Conservation (phyloP, 2,797 vertebrate species). For the Cuculus canorus region DNA sequence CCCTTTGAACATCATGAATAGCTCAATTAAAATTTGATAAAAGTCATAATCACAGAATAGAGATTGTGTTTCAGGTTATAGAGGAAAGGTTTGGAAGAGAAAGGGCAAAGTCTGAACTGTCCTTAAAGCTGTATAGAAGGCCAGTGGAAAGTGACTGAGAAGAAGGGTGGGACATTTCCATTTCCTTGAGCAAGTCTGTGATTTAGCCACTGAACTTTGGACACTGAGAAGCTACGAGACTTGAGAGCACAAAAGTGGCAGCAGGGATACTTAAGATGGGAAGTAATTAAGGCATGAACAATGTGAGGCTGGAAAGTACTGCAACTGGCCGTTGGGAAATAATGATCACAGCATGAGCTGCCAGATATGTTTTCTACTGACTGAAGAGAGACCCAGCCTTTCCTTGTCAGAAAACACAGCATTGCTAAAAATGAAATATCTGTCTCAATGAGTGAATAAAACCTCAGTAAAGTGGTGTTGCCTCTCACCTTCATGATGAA, state of each 20-base stretch:
- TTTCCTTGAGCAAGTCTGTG: conserved; percentile 24
- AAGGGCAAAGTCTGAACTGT: not conserved
- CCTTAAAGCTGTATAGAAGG: not conserved
- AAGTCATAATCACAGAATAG: not conserved
- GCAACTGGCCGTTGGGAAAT: conserved; percentile 44
- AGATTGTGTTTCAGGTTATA: not conserved
- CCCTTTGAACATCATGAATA: not conserved
- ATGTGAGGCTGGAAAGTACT: conserved; percentile 37
- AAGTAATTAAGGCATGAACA: conserved; percentile 42
- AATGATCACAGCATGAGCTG: not conserved
- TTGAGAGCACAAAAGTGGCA: conserved; percentile 21
- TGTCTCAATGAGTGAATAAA: not conserved
- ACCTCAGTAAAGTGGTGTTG: not conserved
- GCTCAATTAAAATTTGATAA: not conserved
- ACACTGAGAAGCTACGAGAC: not conserved
- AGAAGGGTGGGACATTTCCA: conserved; percentile 30
- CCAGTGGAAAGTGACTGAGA: not conserved
- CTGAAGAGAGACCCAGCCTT: not conserved
- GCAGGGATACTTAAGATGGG: conserved; percentile 29
- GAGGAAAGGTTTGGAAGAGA: conserved; percentile 33
- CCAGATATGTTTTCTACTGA: not conserved
- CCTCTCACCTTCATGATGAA: not conserved
- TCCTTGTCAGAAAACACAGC: not conserved
- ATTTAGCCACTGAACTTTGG: conserved; percentile 41
- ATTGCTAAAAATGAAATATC: not conserved